Conservation (phyloP, 2,113 vertebrate genomes). For the Danionella cerebrum region DNA sequence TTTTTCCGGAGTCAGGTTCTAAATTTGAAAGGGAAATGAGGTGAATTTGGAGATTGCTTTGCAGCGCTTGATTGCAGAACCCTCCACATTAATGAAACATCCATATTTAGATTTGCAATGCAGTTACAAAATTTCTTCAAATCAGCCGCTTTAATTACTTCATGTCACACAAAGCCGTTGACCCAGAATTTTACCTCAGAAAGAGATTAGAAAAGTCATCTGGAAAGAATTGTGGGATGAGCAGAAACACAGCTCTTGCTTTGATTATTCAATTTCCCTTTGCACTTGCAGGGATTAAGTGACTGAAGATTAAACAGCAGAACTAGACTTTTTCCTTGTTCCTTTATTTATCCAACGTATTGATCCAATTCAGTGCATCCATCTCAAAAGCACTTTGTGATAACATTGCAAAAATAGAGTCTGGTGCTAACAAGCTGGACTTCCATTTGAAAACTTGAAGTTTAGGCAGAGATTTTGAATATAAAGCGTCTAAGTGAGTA, state of each 20-base stretch:
- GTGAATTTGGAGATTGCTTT: not conserved
- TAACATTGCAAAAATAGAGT: constrained; percentile 2
- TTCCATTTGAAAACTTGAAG: not conserved
- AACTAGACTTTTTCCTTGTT: constrained; percentile 16
- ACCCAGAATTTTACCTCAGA: constrained; percentile 10
- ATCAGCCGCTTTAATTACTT: constrained; percentile 30
- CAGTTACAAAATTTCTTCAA: not conserved
- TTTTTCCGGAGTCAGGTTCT: not conserved
- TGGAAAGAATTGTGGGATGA: constrained; percentile 10
- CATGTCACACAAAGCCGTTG: constrained; percentile 9
- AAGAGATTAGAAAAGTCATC: constrained; percentile 34
- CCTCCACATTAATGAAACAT: not conserved
- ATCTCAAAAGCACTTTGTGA: constrained; percentile 26
- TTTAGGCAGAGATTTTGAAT: not conserved
- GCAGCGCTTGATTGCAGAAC: not conserved
- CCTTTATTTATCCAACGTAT: constrained; percentile 32
- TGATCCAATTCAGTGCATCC: constrained; percentile 26
- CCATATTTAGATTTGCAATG: constrained; percentile 12
- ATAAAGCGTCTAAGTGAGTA: no score
- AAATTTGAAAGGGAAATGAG: not conserved
- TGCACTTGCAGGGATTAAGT: constrained; percentile 33
- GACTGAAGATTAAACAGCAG: constrained; percentile 30
- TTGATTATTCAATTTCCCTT: constrained; percentile 36
- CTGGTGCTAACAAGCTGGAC: not conserved
- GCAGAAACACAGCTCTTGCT: constrained; percentile 17